Evolutionary conservation across 2,113 vertebrate species (phyloP).

Genomic region (Diadophis punctatus): DNA sequence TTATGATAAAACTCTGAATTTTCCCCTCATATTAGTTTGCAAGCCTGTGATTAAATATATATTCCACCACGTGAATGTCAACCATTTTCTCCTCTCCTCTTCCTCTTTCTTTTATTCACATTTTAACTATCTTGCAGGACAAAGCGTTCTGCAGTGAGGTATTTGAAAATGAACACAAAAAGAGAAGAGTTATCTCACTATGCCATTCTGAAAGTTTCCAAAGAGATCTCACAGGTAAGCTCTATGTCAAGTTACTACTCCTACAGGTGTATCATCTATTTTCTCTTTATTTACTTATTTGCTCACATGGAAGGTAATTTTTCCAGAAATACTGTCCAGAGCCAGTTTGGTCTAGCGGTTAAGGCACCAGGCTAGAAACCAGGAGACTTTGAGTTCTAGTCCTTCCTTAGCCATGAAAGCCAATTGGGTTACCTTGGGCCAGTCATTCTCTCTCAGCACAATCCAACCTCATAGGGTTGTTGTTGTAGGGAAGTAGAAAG

Average conservation of each 20-base stretch:
- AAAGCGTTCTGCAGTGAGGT: background rate
- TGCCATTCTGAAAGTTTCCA: background rate
- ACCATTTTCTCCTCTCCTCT: background rate
- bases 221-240: background rate
- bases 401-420: background rate
- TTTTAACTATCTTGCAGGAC: background rate
- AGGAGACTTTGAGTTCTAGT: background rate
- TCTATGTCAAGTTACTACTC: background rate
- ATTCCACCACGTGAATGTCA: background rate
- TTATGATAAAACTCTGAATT: background rate
- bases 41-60: background rate
- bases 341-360: background rate
- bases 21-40: background rate
- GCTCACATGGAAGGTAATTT: background rate
- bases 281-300: background rate
- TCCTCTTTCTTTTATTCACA: background rate
- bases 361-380: background rate
- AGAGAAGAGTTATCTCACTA: background rate
- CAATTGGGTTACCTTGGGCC: too few species aligned
- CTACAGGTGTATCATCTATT: background rate
- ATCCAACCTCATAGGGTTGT: background rate
- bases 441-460: background rate
- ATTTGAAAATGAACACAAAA: background rate
- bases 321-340: background rate
- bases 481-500: background rate